Evolutionary conservation across 2,113 vertebrate genomes (phyloP).

Genomic region (Butorides virescens): DNA sequence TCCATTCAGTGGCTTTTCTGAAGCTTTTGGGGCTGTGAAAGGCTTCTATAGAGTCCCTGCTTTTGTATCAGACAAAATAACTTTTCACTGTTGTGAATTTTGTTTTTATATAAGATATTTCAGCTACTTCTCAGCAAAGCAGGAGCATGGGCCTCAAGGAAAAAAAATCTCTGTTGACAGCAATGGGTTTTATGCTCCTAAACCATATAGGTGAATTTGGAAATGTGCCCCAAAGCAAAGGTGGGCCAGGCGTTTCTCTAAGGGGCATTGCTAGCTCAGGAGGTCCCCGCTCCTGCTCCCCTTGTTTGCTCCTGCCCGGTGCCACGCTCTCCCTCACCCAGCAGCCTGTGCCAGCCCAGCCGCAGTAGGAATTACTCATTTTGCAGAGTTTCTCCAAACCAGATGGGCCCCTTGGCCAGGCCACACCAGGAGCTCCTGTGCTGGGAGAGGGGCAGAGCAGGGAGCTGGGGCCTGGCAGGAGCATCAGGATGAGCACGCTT

Average conservation of each 20-base stretch:
- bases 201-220: background rate
- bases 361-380: background rate
- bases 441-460: background rate
- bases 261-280: background rate
- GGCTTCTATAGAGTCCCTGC: background rate
- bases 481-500: background rate
- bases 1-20: background rate
- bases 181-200: background rate
- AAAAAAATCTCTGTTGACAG: background rate
- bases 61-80: slow-evolving; percentile 4
- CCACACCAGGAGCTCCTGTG: background rate
- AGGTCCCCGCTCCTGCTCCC: background rate
- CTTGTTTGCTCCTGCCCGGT: background rate
- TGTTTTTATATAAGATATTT: background rate
- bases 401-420: background rate
- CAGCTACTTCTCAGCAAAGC: background rate
- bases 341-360: background rate
- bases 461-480: background rate
- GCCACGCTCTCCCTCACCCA: background rate
- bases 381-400: background rate
- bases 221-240: background rate
- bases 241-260: background rate
- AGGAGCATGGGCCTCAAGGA: background rate
- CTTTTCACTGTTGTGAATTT: background rate
- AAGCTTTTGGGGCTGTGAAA: background rate